Base-by-base conservation (phyloP, 2,888 invertebrate species). In the Agrilus biguttatus region DNA sequence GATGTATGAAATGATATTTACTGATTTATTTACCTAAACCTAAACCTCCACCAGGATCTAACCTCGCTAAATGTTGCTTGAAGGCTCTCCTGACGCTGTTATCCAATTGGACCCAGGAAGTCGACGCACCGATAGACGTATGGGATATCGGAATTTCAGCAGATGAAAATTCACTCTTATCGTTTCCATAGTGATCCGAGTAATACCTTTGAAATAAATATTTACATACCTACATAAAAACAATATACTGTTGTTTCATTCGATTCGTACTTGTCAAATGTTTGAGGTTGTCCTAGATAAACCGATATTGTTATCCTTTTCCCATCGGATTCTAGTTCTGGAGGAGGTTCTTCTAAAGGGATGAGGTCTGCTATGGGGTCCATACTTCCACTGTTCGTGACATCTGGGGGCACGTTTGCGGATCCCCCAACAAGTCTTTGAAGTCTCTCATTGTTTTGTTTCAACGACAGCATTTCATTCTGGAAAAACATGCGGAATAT, bases 391-490 rank as follows among this genome's bases (percentile, higher is more conserved):
- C 59, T 60, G 40, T 51, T 57, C 28, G 58, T 54, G 8, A 60
- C 59, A 45, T 62, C 62, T 6, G 55, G 53, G 2, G 58, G 61
- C 35, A 59, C 47, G 23, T 54, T 54, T 13, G 51, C 50, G 1
- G 55, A 49, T 2, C 67, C 67, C 34, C 58, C 65, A 8, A 95
- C 90, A 62, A 95, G 70, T 56, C 89, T 77, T 60, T 93, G 93
- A 1, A 96, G 74, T 21, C 95, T 76, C 62, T 95, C 92, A 65
- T 97, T 96, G 68, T 97, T 96, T 57, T 95, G 91, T 63, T 95
- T 95, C 55, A 98, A 71, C 59, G 87, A 90, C 60, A 91, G 73
- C 92, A 97, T 96, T 70, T 98, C 96, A 64, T 82, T 86, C 88
- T 89, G 68, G 40, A 73, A 68, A 52, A 50, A 53, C 52, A 49